Base-by-base conservation (phyloP, 2,888 invertebrate genomes). In the Drosophila koepferae region DNA sequence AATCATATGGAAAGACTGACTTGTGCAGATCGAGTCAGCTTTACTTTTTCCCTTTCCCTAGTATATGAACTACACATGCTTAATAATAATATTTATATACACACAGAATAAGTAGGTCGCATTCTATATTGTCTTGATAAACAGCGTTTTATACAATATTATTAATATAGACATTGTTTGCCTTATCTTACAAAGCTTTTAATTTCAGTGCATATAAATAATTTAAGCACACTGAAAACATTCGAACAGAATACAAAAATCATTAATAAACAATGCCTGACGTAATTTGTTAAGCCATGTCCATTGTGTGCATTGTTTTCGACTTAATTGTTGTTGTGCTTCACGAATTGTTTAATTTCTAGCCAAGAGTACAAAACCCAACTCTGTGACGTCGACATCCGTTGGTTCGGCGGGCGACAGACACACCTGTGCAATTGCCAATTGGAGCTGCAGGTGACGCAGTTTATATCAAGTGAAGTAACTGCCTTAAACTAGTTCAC, bases 341-440 rank as follows among this genome's bases (percentile, higher is more conserved):
- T 43, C 48, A 9, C 60, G 12, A 34, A 18, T 51, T 34, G 51
- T 51, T 46, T 48, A 60, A 65, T 31, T 55, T 41, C 44, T 31
- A 36, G n/a, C 4, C 43, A 43, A 48, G 16, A 46, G 58, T 1
- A 61, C 48, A 64, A 63, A 56, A 48, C 46, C 41, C 34, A 66
- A 58, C 53, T 67, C 58, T 63, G 55, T 76, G 67, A 64, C 61
- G 72, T 68, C 28, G 54, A 58, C 48, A 67, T 67, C 59, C 63
- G 64, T 51, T 20, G 12, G 38, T n/a, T 28, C 31, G 31, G 31
- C 31, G 31, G 31, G 31, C 31, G 31, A 6, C 38, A 16, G 72
- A 63, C 74, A 68, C 85, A 85, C 85, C 85, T 86, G 85, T 82
- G 64, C 74, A 84, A 80, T 82, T 73, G 80, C 23, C 73, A 71